Evolutionary conservation across 2,888 invertebrate genomes (phyloP).

Genomic region (Stenodera caucasica): DNA sequence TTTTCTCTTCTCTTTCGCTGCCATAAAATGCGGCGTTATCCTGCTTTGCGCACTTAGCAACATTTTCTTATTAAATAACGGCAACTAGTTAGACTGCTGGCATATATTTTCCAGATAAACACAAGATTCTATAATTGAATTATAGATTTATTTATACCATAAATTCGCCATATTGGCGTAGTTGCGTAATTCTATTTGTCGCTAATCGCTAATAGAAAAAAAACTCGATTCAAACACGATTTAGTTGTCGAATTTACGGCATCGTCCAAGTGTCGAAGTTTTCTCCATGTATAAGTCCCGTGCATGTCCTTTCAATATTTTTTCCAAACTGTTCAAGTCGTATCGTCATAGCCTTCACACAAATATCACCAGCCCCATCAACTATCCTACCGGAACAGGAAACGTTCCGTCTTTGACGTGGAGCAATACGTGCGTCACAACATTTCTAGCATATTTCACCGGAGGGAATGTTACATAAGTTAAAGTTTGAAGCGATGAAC

Average conservation of each 20-base stretch:
- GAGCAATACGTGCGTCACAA: conserved; percentile 22
- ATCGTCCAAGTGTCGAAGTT: conserved; percentile 2
- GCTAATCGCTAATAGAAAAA: background rate
- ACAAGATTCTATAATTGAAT: background rate
- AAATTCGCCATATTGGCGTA: too few species aligned
- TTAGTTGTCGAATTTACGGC: background rate
- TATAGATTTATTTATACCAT: background rate
- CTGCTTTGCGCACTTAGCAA: conserved; percentile 52
- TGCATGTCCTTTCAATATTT: conserved; percentile 16
- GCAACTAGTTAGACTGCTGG: conserved; percentile 51
- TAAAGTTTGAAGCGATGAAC: conserved; percentile 31
- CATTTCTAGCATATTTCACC: conserved; percentile 21
- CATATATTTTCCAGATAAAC: background rate
- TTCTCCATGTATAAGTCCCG: background rate
- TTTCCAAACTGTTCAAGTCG: conserved; percentile 16
- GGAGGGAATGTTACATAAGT: conserved; percentile 20
- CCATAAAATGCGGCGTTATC: conserved; percentile 54
- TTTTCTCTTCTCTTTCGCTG: conserved; percentile 52
- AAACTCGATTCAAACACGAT: background rate
- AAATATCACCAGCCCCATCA: background rate
- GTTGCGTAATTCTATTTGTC: background rate
- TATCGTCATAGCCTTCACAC: background rate
- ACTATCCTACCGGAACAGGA: conserved; percentile 17
- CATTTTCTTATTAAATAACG: conserved; percentile 57
- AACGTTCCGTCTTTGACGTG: conserved; percentile 19